Evolutionary conservation across 2,113 vertebrate species (phyloP).

Genomic region (Dicaeum eximium): DNA sequence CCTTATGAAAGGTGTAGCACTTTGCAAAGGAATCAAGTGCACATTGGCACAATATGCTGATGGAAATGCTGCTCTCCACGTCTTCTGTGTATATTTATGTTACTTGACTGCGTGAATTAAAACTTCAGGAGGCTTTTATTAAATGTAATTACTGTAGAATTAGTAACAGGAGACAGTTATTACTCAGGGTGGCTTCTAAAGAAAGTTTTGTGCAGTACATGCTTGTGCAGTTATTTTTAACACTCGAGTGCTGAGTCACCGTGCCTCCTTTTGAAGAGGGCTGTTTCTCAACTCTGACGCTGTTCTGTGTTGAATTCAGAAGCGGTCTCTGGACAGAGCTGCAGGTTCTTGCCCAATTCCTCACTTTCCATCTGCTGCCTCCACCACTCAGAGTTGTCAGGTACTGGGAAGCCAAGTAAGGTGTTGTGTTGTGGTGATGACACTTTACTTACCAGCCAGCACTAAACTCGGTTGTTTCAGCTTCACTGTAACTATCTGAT

Average conservation of each 20-base stretch:
- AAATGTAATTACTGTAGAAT: background rate
- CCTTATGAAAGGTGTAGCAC: background rate
- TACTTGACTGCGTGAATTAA: slow-evolving; percentile 1
- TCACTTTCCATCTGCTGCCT: slow-evolving; percentile 1
- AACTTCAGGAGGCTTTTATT: slow-evolving; percentile 15
- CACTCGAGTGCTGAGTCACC: background rate
- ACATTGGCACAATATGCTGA: background rate
- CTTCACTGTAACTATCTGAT: background rate
- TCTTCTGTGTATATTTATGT: background rate
- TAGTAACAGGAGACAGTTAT: background rate
- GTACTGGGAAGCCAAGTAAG: slow-evolving; percentile 4
- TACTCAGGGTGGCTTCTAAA: background rate
- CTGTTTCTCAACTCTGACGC: background rate
- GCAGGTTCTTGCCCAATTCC: slow-evolving; percentile 7
- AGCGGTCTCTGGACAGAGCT: slow-evolving; percentile 5
- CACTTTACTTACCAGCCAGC: background rate
- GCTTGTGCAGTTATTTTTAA: slow-evolving; percentile 18
- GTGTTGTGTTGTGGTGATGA: background rate
- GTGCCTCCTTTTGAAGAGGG: background rate
- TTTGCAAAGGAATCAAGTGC: background rate
- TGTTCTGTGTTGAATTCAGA: slow-evolving; percentile 61
- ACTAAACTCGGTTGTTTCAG: background rate
- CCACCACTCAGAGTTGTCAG: slow-evolving; percentile 32
- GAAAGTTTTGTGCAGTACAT: background rate
- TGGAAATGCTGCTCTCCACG: background rate